Evolutionary conservation across 2,888 invertebrate species (phyloP).

Genomic region (Nemoura dubitans): DNA sequence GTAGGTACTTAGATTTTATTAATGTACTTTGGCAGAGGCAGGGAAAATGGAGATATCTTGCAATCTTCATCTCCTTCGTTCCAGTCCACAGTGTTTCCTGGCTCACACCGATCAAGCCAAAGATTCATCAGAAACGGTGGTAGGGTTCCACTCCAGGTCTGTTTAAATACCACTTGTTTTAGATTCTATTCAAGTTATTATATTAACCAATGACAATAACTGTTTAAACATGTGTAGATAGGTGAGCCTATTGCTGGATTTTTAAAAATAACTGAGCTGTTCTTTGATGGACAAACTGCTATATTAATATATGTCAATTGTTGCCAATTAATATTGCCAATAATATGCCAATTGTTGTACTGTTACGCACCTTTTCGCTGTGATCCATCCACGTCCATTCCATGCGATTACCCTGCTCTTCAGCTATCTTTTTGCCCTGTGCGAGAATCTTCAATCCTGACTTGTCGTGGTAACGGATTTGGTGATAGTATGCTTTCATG

Average conservation of each 20-base stretch:
- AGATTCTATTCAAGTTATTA: too few relatives aligned
- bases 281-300: neutral
- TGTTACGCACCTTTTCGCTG: constrained; percentile 62
- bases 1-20: neutral
- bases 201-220: too few relatives aligned
- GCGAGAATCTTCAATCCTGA: constrained; percentile 59
- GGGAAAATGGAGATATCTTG: constrained; percentile 59
- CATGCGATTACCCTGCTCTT: constrained; percentile 59
- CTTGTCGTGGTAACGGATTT: constrained; percentile 61
- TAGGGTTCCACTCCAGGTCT: constrained; percentile 66
- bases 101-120: constrained; percentile 64
- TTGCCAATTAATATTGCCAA: too few relatives aligned
- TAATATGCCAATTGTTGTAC: too few relatives aligned
- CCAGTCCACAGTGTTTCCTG: constrained; percentile 60
- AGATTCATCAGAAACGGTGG: constrained; percentile 60
- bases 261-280: too few relatives aligned
- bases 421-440: constrained; percentile 59
- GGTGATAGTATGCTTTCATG: constrained; percentile 65
- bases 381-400: constrained; percentile 65
- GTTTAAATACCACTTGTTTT: constrained; percentile 52
- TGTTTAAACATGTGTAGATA: too few relatives aligned
- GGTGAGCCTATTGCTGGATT: too few relatives aligned
- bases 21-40: constrained; percentile 60
- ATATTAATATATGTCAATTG: too few relatives aligned
- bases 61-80: constrained; percentile 61